A percentile compares a stretch with the other conserved stretches of the same genome.
phyloP scores from a whole-genome alignment of 1,140 invertebrate species.

The Drusus annulatus region DNA sequence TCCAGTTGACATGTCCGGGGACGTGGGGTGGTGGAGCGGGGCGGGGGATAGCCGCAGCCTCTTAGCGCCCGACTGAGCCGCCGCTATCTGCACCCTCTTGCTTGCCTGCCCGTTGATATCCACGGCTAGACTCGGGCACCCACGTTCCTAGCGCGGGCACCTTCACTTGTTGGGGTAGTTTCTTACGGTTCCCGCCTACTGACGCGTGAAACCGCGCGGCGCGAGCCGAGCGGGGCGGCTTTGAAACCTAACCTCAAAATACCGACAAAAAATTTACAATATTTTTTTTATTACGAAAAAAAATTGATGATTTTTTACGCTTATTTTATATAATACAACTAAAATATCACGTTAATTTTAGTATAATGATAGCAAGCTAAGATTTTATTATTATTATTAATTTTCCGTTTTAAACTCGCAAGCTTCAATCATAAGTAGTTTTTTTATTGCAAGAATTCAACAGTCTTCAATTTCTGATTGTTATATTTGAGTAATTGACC shows the following conservation, averaged over 20 bases:
- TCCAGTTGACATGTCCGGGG: conserved; percentile 60
- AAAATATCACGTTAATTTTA: no score
- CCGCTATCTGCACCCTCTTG: conserved; percentile 58
- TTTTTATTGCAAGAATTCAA: conserved; percentile 13
- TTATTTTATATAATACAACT: no score
- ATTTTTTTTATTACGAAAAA: no score
- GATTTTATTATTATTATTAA: no score
- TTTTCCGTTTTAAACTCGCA: neutral
- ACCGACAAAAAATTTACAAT: neutral
- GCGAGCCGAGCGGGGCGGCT: neutral
- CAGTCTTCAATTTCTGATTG: conserved; percentile 21
- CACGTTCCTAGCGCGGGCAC: conserved; percentile 58
- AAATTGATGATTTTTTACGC: no score
- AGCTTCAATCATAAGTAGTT: conserved; percentile 13
- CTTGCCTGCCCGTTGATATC: conserved; percentile 52
- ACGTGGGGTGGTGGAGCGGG: conserved; percentile 62
- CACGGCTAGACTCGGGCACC: conserved; percentile 55
- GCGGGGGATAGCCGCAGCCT: conserved; percentile 62
- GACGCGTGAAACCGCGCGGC: neutral
- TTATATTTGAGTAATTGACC: conserved; percentile 24
- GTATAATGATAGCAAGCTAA: no score
- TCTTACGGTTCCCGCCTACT: neutral
- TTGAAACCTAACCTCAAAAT: neutral
- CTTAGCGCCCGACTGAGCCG: conserved; percentile 53
- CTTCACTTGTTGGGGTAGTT: conserved; percentile 30